Percentiles rank a stretch among this genome's conserved stretches.
These are phyloP conservation scores for Volucella inanis DNA, from an alignment of 2,888 invertebrate genomes.

Conservation along the genomic window DNA sequence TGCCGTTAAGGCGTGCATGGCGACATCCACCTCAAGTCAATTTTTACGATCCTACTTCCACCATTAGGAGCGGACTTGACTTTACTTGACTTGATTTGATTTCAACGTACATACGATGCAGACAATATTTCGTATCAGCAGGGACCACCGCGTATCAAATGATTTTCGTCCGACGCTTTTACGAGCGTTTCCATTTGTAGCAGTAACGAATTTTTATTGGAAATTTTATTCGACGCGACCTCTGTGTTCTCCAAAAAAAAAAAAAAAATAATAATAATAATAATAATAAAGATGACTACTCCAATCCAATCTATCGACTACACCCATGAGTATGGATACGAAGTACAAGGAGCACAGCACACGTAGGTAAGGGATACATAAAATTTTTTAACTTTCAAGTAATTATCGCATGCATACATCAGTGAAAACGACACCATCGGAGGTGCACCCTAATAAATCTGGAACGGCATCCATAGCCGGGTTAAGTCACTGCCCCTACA, in stretches of 20 bases:
- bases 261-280: too few relatives aligned
- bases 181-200: slow-evolving; percentile 57
- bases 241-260: neutral
- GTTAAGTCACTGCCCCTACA: slow-evolving; percentile 48
- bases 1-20: slow-evolving; percentile 32
- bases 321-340: slow-evolving; percentile 8
- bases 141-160: slow-evolving; percentile 50
- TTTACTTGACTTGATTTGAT: too few relatives aligned
- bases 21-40: slow-evolving; percentile 52
- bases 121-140: slow-evolving; percentile 63
- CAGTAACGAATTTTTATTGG: slow-evolving; percentile 50
- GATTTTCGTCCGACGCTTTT: slow-evolving; percentile 65
- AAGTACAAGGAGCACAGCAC: slow-evolving; percentile 1
- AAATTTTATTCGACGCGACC: slow-evolving; percentile 49
- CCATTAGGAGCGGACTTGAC: slow-evolving; percentile 38
- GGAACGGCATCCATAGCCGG: slow-evolving; percentile 19
- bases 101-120: slow-evolving; percentile 31
- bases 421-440: slow-evolving; percentile 27
- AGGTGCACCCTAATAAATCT: slow-evolving; percentile 49
- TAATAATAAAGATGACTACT: slow-evolving; percentile 8
- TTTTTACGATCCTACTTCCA: slow-evolving; percentile 64
- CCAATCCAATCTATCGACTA: slow-evolving; percentile 22
- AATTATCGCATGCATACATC: slow-evolving; percentile 30
- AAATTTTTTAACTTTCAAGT: slow-evolving; percentile 23
- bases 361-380: slow-evolving; percentile 24